Evolutionary conservation across 2,113 vertebrate genomes (phyloP), one percentile per base, ranked within the genome.

Genomic region (Apteryx owenii): DNA sequence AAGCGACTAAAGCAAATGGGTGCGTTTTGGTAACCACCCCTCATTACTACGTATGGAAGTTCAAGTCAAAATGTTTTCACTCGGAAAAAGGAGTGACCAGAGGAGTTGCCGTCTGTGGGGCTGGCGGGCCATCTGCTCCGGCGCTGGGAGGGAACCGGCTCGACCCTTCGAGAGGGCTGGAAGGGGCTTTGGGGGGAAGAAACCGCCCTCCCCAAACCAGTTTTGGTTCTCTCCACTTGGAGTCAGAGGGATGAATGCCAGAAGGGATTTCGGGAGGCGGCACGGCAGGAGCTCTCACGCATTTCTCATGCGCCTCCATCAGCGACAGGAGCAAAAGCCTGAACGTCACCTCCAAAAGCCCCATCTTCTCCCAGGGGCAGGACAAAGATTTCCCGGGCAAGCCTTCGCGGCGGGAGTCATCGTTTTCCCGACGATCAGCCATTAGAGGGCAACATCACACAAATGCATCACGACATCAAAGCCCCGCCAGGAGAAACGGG

Each of bases 51-150:
- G 68, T 89, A 97, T 96, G 97, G 95, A 96, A 93, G 93, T 95
- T 97, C 53, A 25, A 84, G 97, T 98, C 97, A 98, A 98, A 98
- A 98, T 58, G 87, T 97, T 98, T 98, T 94, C 82, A 13, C 86
- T 75, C 5, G 20, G 80, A 54, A 81, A 93, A 83, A 78, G 28
- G 90, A 46, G 12, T 31, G 96, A 91, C 82, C 33, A 87, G 83
- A 93, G 94, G 94, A 97, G 88, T 83, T 95, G 58, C 88, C 1
- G 4, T 20, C 1, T 50, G 92, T 23, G 7, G 58, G 38, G 89
- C 26, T 3, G 20, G 13, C 95, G 42, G 94, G 76, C n/a, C 44
- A 28, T 48, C 82, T 91, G 71, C 88, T 83, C 50, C 50, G 50
- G 50, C 50, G 20, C 50, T 4, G 65, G 31, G 12, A 42, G 66